These are phyloP conservation scores for Dreissena rostriformis DNA, from an alignment of 1,140 invertebrate species.

Conservation along the genomic window DNA sequence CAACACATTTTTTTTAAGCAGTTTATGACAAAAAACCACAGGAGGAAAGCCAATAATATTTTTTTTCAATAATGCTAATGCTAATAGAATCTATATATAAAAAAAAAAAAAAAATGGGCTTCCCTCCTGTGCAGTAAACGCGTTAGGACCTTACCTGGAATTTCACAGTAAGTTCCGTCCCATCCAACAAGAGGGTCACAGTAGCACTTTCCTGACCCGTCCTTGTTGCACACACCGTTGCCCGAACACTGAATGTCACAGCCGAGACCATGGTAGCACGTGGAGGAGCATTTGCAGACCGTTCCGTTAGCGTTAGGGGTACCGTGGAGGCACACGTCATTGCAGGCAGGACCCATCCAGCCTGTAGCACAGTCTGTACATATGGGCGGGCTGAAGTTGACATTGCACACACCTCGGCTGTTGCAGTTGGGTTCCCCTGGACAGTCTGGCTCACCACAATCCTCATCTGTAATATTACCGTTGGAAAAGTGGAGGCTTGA, in stretches of 20 bases:
- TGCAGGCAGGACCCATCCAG: conserved; percentile 70
- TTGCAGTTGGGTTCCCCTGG: conserved; percentile 72
- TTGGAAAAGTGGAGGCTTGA: background rate
- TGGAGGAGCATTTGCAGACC: conserved; percentile 68
- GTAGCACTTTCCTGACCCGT: conserved; percentile 61
- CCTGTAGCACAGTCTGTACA: conserved; percentile 69
- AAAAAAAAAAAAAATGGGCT: too few species aligned
- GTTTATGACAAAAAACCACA: too few species aligned
- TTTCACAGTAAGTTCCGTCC: conserved; percentile 67
- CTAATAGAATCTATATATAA: conserved; percentile 19
- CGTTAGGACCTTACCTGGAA: conserved; percentile 49
- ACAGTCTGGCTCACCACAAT: conserved; percentile 68
- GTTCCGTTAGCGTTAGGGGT: conserved; percentile 56
- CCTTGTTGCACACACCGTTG: conserved; percentile 64
- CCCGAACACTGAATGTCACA: conserved; percentile 73
- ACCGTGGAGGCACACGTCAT: conserved; percentile 69
- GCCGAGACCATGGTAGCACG: conserved; percentile 71
- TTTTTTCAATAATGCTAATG: too few species aligned
- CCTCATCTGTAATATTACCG: conserved; percentile 51
- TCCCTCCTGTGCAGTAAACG: too few species aligned
- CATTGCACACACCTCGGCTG: conserved; percentile 64
- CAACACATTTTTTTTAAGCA: too few species aligned
- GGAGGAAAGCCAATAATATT: too few species aligned
- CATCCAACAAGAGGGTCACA: conserved; percentile 72
- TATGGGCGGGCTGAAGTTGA: conserved; percentile 64